Conservation (phyloP, 2,113 vertebrate species). For the Paralichthys olivaceus region DNA sequence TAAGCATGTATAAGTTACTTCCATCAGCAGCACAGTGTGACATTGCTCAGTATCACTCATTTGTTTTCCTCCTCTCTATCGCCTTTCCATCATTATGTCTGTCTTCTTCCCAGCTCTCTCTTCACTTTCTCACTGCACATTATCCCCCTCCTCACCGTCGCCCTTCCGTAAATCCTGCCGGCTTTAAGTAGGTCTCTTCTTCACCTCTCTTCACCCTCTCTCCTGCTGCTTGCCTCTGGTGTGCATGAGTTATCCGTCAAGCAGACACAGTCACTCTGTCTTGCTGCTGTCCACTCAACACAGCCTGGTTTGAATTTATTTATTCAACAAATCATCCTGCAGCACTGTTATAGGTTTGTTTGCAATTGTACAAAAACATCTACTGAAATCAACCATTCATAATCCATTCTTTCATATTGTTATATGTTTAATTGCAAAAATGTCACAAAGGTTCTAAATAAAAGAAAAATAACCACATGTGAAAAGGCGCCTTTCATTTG, state of each 20-base stretch:
- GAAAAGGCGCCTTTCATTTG: too few species aligned
- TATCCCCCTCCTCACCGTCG: neutral
- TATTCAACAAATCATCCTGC: slow-evolving; percentile 42
- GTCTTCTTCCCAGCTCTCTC: neutral
- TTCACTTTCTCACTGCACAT: neutral
- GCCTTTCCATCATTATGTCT: neutral
- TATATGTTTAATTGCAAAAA: too few species aligned
- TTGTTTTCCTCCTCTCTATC: slow-evolving; percentile 15
- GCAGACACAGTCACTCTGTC: neutral
- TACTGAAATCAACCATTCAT: neutral
- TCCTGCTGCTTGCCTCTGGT: slow-evolving; percentile 12
- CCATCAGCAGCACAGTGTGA: slow-evolving; percentile 49
- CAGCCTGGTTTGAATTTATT: slow-evolving; percentile 50
- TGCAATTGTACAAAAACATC: neutral
- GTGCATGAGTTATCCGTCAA: slow-evolving; percentile 24
- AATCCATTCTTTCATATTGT: too few species aligned
- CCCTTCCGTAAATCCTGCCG: neutral
- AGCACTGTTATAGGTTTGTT: neutral
- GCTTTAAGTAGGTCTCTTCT: slow-evolving; percentile 31
- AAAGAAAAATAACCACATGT: too few species aligned
- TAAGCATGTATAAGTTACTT: slow-evolving; percentile 46
- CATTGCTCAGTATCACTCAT: slow-evolving; percentile 34
- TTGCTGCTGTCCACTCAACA: slow-evolving; percentile 9
- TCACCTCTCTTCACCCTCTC: slow-evolving; percentile 11
- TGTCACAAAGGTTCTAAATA: too few species aligned